Conservation (phyloP, 2,888 invertebrate species). For the Scaeva pyrastri region DNA sequence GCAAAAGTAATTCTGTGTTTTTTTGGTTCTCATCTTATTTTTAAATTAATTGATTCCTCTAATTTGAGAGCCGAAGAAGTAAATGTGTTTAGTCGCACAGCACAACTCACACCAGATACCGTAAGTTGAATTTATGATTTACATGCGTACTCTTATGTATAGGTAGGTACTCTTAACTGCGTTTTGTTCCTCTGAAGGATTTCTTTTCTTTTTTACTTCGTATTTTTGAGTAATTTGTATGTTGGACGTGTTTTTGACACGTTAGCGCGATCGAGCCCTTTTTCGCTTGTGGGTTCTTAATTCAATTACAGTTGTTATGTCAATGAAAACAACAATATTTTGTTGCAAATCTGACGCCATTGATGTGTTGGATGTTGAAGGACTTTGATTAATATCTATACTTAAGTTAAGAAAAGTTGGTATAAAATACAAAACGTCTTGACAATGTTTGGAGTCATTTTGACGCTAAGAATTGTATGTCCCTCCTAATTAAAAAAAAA, state of each 20-base stretch:
- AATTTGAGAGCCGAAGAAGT: constrained; percentile 38
- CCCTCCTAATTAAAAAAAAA: no score
- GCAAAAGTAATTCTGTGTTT: constrained; percentile 44
- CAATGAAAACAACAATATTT: not conserved
- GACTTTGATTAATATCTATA: no score
- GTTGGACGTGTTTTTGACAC: constrained; percentile 68
- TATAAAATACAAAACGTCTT: no score
- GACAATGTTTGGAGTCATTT: no score
- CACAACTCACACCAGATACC: not conserved
- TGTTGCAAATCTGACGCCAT: not conserved
- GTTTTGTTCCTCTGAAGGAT: not conserved
- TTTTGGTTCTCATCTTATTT: not conserved
- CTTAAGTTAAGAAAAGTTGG: no score
- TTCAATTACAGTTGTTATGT: constrained; percentile 29
- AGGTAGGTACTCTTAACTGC: not conserved
- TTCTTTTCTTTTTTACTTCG: not conserved
- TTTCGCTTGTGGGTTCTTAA: constrained; percentile 36
- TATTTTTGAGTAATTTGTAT: constrained; percentile 53
- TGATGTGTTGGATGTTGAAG: not conserved
- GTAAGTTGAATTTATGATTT: constrained; percentile 62
- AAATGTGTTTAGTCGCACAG: constrained; percentile 44
- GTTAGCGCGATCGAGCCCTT: constrained; percentile 1
- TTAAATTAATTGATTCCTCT: constrained; percentile 62
- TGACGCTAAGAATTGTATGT: no score
- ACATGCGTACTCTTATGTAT: not conserved